A percentile compares a stretch with the other conserved stretches of the same genome.
phyloP scores from a whole-genome alignment of 2,113 vertebrate genomes.

The Murina feae region DNA sequence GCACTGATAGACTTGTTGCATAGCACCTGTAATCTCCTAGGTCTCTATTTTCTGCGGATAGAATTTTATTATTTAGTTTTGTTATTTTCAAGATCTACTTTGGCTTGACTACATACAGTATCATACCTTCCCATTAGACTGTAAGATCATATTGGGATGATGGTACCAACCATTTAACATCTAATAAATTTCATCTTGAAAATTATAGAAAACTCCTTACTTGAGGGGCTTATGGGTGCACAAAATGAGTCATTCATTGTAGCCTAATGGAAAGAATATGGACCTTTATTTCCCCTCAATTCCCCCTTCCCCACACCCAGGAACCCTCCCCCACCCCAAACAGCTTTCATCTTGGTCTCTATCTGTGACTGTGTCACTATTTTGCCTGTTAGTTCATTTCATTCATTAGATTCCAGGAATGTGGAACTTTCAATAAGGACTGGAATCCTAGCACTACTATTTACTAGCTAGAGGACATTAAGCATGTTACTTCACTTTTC shows the following conservation, averaged over 20 bases:
- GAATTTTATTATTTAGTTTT: constrained; percentile 25
- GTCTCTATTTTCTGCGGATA: background rate
- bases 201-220: background rate
- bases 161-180: background rate
- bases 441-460: constrained; percentile 5
- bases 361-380: background rate
- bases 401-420: background rate
- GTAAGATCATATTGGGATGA: background rate
- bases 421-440: background rate
- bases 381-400: background rate
- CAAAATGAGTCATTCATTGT: constrained; percentile 4
- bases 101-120: background rate
- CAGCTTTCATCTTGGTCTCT: background rate
- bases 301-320: background rate
- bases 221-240: background rate
- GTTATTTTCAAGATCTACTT: background rate
- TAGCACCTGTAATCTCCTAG: background rate
- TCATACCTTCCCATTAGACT: background rate
- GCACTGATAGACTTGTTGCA: background rate
- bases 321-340: background rate
- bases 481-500: background rate
- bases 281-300: background rate
- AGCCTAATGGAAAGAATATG: background rate
- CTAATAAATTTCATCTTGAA: constrained; percentile 18
- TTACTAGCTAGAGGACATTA: background rate